Percentiles rank a stretch among this genome's conserved stretches.
Conservation (phyloP, 2,113 vertebrate species). For the Mystacornis crossleyi region DNA sequence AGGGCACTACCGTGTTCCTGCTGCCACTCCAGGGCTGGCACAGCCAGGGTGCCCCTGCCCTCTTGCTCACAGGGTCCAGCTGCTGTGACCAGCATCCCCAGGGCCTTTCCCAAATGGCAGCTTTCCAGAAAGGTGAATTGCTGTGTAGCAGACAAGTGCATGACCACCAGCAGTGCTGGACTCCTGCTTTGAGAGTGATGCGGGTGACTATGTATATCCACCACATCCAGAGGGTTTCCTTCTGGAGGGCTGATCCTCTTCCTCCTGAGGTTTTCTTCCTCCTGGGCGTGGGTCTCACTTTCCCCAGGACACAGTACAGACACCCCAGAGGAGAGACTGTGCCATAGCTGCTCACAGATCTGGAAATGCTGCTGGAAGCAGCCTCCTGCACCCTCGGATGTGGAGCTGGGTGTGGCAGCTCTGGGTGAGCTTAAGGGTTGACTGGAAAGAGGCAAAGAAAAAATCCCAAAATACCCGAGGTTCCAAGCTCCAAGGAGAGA, state of each 20-base stretch:
- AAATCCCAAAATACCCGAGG: not conserved
- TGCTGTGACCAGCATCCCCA: accelerated
- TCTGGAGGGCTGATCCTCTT: not conserved
- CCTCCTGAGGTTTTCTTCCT: not conserved
- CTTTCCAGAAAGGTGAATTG: not conserved
- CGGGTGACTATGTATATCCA: not conserved
- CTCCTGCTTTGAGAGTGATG: not conserved
- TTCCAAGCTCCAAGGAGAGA: not conserved
- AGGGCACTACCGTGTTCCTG: not conserved
- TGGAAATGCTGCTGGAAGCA: not conserved
- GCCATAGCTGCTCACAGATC: not conserved
- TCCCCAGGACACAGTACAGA: not conserved
- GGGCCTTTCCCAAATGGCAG: not conserved
- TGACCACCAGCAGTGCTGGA: accelerated
- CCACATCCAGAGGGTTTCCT: not conserved
- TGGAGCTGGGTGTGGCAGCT: not conserved
- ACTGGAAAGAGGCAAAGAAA: not conserved
- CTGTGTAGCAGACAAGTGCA: not conserved
- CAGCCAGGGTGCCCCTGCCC: not conserved
- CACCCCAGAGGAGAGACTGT: not conserved
- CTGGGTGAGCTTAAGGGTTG: not conserved
- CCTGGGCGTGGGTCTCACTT: not conserved
- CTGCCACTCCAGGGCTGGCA: not conserved
- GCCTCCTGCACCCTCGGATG: not conserved
- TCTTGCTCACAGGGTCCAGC: not conserved